phyloP scores from a whole-genome alignment of 1,140 invertebrate species.

The Leptoteleia sp. region DNA sequence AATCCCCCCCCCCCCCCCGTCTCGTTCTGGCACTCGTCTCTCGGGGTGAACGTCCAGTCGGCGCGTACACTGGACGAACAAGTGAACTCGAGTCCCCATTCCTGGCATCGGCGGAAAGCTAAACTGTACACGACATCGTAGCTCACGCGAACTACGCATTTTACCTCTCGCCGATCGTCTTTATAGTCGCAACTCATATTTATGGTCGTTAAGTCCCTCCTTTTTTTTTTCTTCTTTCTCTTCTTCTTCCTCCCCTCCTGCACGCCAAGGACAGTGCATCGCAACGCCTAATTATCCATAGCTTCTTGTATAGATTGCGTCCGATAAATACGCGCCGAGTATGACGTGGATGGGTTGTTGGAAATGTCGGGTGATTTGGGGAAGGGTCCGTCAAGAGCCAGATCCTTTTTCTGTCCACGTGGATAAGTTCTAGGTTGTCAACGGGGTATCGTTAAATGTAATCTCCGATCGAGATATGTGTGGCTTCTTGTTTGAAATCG shows the following conservation, averaged over 20 bases:
- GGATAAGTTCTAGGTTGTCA: constrained; percentile 2
- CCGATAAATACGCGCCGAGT: constrained; percentile 10
- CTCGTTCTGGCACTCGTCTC: constrained; percentile 20
- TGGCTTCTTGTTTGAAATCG: constrained; percentile 1
- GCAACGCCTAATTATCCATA: constrained; percentile 32
- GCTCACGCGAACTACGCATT: constrained; percentile 53
- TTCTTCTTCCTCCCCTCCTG: constrained; percentile 28
- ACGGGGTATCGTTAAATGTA: neutral
- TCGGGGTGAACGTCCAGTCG: constrained; percentile 76
- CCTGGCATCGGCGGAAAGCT: constrained; percentile 44
- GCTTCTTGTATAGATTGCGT: constrained; percentile 23
- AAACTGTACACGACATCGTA: constrained; percentile 46
- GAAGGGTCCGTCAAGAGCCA: constrained; percentile 1
- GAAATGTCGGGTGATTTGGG: constrained; percentile 10
- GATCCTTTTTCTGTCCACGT: neutral
- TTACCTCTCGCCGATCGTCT: constrained; percentile 44
- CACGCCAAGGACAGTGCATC: constrained; percentile 40
- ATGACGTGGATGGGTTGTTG: constrained; percentile 1
- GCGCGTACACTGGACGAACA: constrained; percentile 72
- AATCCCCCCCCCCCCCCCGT: constrained; percentile 7
- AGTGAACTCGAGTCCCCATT: constrained; percentile 74
- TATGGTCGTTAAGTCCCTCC: constrained; percentile 41
- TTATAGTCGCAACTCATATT: constrained; percentile 42
- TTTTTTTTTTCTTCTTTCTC: no score
- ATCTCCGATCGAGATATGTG: constrained; percentile 4